Evolutionary conservation across 2,888 invertebrate genomes (phyloP), one percentile per base, ranked within the genome.

Genomic region (Globia sparganii): DNA sequence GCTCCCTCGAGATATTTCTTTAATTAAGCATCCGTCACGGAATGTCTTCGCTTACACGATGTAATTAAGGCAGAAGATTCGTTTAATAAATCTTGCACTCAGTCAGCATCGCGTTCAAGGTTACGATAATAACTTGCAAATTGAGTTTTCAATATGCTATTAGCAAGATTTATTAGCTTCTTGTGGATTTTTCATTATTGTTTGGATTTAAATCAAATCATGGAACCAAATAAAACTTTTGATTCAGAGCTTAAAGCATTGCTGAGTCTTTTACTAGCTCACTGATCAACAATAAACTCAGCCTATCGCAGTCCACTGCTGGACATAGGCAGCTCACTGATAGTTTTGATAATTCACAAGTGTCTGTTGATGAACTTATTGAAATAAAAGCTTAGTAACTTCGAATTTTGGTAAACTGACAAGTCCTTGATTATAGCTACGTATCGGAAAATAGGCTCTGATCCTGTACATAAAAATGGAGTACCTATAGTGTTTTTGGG

Each of bases 1-100:
- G 31, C 37, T 72, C 59, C 65, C 70, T 70, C 13, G 67, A 79
- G 72, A 77, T 81, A 81, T 84, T 77, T 81, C 72, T 84, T 77
- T 84, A 86, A 84, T 86, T 75, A 86, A 86, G 81, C 78, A 81
- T 77, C 78, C 75, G 53, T 71, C 76, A 59, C 68, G 73, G 78
- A 79, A 84, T 74, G 66, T 84, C 80, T 80, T 75, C 64, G 73
- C 64, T 75, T 71, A 59, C 76, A 62, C 65, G 34, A 46, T 58
- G 67, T 56, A 75, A 85, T 78, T 85, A 77, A 76, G 59, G 37
- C 66, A 28, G 49, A 69, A 78, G 70, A 78, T 72, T 72, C 72
- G 66, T 83, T 72, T 81, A 78, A 81, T 77, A 49, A 86, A 77
- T 72, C 73, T 75, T 81, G 77, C 83, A 81, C 66, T 84, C 58